These are phyloP conservation scores for Sylvia borin DNA, from an alignment of 2,797 vertebrate genomes.

Conservation along the genomic window DNA sequence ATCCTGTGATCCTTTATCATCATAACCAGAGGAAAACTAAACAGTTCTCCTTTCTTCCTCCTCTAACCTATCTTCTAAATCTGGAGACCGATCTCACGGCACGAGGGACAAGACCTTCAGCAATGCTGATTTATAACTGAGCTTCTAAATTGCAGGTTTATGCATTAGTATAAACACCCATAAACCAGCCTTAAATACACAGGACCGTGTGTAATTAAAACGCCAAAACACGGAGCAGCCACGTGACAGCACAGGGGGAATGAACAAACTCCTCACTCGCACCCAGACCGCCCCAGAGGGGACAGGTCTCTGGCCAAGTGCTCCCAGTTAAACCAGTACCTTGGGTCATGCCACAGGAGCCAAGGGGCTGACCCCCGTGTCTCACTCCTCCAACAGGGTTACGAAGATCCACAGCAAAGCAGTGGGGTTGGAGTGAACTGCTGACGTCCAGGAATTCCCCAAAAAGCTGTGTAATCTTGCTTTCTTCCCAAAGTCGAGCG, in stretches of 20 bases:
- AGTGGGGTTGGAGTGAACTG: not conserved
- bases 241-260: not conserved
- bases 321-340: conserved; percentile 24
- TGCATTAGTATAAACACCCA: conserved; percentile 63
- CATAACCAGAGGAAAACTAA: conserved; percentile 5
- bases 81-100: conserved; percentile 53
- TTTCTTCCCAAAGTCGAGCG: not conserved
- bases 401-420: not conserved
- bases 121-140: conserved; percentile 48
- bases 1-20: not conserved
- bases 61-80: conserved; percentile 51
- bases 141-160: conserved; percentile 68
- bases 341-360: rapidly evolving
- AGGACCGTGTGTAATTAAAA: conserved; percentile 15
- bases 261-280: rapidly evolving
- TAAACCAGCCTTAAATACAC: conserved; percentile 55
- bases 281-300: rapidly evolving
- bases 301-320: not conserved
- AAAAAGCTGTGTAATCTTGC: rapidly evolving
- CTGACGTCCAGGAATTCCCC: not conserved
- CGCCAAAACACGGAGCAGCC: conserved; percentile 10
- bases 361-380: not conserved
- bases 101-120: conserved; percentile 60
- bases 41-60: not conserved
- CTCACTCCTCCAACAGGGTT: rapidly evolving